Evolutionary conservation across 2,113 vertebrate genomes (phyloP).

Genomic region (Chloropsis cyanopogon): DNA sequence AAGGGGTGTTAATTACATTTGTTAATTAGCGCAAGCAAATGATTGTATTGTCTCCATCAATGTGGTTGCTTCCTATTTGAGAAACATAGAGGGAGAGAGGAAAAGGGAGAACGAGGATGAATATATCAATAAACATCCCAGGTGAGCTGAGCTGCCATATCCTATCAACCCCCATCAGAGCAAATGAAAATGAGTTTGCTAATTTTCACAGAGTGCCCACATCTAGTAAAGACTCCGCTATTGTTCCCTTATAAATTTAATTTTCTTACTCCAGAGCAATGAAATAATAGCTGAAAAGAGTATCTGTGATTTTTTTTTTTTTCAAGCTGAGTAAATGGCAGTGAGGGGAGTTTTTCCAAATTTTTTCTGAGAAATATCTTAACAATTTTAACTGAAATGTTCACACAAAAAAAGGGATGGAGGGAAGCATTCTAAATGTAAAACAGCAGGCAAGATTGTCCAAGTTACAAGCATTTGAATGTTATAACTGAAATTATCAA

Average conservation of each 20-base stretch:
- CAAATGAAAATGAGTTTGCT: neutral
- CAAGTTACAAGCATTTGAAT: neutral
- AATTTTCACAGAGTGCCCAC: neutral
- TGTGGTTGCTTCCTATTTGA: neutral
- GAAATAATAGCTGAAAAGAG: neutral
- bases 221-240: neutral
- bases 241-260: neutral
- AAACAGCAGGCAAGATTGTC: neutral
- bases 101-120: neutral
- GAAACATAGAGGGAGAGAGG: neutral
- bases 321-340: neutral
- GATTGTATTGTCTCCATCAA: neutral
- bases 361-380: neutral
- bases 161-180: neutral
- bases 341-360: neutral
- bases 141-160: neutral
- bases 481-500: neutral
- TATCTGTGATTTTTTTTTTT: neutral
- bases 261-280: neutral
- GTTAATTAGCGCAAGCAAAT: neutral
- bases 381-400: neutral
- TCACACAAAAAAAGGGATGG: neutral
- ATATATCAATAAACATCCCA: neutral
- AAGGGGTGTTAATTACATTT: neutral
- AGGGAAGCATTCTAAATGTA: neutral